phyloP scores from a whole-genome alignment of 2,797 vertebrate species.

The Merluccius polli region DNA sequence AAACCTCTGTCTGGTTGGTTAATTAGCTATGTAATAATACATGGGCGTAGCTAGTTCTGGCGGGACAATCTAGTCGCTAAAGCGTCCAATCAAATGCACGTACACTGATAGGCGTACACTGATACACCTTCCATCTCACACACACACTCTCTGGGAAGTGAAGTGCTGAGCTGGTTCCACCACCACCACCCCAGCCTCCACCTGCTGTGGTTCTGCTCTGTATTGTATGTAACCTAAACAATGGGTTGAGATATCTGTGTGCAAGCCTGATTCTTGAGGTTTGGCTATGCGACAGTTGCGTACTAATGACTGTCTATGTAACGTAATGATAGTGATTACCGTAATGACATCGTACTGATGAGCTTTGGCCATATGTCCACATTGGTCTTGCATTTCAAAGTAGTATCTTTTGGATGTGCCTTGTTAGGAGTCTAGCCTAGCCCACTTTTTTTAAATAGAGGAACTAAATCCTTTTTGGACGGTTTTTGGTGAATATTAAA shows the following conservation, averaged over 20 bases:
- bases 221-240: too few species aligned
- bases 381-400: neutral
- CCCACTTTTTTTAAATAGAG: slow-evolving; percentile 19
- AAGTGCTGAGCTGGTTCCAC: too few species aligned
- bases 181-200: neutral
- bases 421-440: neutral
- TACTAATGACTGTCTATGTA: neutral
- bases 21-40: neutral
- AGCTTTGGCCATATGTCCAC: neutral
- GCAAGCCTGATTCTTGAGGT: neutral
- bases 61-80: too few species aligned
- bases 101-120: too few species aligned
- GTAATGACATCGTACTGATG: neutral
- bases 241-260: too few species aligned
- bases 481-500: slow-evolving; percentile 21
- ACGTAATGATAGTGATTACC: neutral
- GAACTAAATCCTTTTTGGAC: slow-evolving; percentile 12
- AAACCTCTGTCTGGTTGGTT: neutral
- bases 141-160: too few species aligned
- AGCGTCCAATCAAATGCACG: too few species aligned
- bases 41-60: too few species aligned
- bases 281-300: neutral
- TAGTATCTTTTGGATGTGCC: neutral
- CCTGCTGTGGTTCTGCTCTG: neutral
- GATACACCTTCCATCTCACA: too few species aligned